Evolutionary conservation across 2,888 invertebrate genomes (phyloP), one percentile per base, ranked within the genome.

Genomic region (Buathra laborator): DNA sequence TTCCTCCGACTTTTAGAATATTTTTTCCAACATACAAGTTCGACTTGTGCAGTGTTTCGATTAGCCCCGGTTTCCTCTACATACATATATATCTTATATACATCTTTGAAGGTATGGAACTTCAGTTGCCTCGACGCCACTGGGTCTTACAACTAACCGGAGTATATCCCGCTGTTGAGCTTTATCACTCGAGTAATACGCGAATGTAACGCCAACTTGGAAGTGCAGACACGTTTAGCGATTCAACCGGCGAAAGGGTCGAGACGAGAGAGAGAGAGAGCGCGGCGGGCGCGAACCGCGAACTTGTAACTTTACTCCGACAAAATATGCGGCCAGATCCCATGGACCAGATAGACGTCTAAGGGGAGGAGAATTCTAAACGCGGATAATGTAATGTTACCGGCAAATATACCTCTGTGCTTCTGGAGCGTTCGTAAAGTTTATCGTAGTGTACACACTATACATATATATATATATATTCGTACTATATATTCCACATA

Each of bases 321-420:
- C 85, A 82, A 90, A 90, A 89, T 89, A 90, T 87, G 89, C 87
- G 79, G 85, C 37, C 86, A 89, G 88, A 89, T 89, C 87, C 37
- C 86, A 87, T 86, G 81, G 74, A 84, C 81, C 82, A 88, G 89
- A 89, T 90, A 90, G 88, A 90, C 83, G 87, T 85, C 79, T 82
- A 77, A 83, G 87, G 88, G 84, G 87, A 74, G 79, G 86, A 84
- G 87, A 89, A 90, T 89, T 89, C 88, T 90, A 87, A 88, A 87
- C 85, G 87, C 87, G 87, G 86, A 90, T 91, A 90, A 89, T 88
- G 87, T 86, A 87, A 89, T 87, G 86, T 84, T 86, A 83, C 86
- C 85, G 85, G 82, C 90, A 88, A 90, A 91, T 90, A 90, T 90
- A 91, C 88, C 80, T 29, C 66, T 37, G 70, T 29, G 81, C 81